Conservation (phyloP, 1,140 invertebrate genomes). For the Papilio machaon region DNA sequence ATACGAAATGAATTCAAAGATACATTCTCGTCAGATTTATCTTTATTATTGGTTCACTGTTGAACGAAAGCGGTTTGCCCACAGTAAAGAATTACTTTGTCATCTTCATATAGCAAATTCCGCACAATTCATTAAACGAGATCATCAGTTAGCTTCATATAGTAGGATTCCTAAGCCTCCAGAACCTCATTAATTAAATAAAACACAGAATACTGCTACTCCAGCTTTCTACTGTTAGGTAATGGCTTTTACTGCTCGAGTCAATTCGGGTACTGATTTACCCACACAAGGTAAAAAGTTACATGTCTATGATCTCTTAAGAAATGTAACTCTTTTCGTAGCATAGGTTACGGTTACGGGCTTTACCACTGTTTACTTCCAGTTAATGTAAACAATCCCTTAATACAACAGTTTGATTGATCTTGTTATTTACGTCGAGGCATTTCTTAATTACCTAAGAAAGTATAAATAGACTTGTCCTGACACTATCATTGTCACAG, state of each 20-base stretch:
- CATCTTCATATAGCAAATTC: too few species aligned
- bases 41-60: too few species aligned
- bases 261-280: too few species aligned
- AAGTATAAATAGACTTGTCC: slow-evolving; percentile 50
- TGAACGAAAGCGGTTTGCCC: too few species aligned
- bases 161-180: neutral
- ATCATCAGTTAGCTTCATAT: neutral
- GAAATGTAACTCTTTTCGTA: too few species aligned
- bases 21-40: neutral
- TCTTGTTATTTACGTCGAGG: neutral
- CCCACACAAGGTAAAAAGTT: too few species aligned
- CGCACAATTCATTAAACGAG: too few species aligned
- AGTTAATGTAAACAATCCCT: neutral
- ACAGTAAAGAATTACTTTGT: too few species aligned
- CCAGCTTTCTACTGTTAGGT: too few species aligned
- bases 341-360: neutral
- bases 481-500: slow-evolving; percentile 52
- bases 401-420: neutral
- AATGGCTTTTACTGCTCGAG: too few species aligned
- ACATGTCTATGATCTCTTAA: too few species aligned
- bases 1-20: neutral
- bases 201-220: neutral
- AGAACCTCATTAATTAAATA: neutral
- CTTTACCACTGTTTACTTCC: neutral
- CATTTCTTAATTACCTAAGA: neutral